Evolutionary conservation across 2,113 vertebrate species (phyloP), one percentile per base, ranked within the genome.

Genomic region (Aphyosemion australe): DNA sequence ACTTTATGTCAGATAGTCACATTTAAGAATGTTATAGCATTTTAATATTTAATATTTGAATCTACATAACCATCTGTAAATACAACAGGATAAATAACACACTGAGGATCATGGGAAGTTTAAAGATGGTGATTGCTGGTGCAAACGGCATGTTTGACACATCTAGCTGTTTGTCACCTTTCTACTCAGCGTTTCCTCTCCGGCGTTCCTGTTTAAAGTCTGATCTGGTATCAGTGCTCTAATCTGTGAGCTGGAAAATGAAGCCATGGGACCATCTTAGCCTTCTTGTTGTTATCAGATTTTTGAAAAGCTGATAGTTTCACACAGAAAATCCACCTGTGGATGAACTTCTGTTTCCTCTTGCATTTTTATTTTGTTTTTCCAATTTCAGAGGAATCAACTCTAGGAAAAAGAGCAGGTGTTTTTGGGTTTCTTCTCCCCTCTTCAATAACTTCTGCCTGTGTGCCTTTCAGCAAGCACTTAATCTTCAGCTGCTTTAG

Each of bases 381-480:
- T 72, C 39, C 45, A 60, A 37, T 54, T 80, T 20, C 41, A 60
- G 11, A 50, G 15, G 34, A 56, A 46, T 18, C 0, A n/a, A 20
- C 60, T 45, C 65, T 53, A 42, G 53, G 39, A 45, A 20, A 53
- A 26, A 51, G 43, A 64, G n/a, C 53, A 54, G 21, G 34, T 6
- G 53, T 45, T 58, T 56, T 70, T 20, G 34, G 32, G 46, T 45
- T 49, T 39, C 3, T 16, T 9, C 15, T 32, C 14, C 46, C 51
- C 8, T 46, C 74, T 56, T 26, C 21, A 48, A 53, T 80, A 57
- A 53, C 21, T n/a, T 53, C 70, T 74, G n/a, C 72, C 45, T 68
- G 59, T 73, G 61, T 26, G 26, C 71, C 63, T 68, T 78, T 64
- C 45, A 73, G 74, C 59, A 76, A 26, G 56, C 76, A 43, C 21